Evolutionary conservation across 1,140 invertebrate species (phyloP), one percentile per base, ranked within the genome.

Genomic region (Spodoptera frugiperda): DNA sequence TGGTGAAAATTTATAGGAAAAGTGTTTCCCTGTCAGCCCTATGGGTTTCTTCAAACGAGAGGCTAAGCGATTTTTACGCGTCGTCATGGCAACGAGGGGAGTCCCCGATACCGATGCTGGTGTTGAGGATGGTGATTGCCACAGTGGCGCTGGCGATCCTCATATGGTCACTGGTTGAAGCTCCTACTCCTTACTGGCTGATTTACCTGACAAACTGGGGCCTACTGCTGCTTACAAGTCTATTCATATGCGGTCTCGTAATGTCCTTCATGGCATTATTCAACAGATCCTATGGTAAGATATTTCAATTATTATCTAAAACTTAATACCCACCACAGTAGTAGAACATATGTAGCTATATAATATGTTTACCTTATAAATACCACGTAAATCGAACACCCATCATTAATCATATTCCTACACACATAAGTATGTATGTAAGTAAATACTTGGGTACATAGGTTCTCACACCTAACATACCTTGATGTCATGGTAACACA

Each of bases 151-250:
- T 87, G 30, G 87, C 76, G 15, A 88, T 92, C 53, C 94, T 95
- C 71, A 93, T 95, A n/a, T 96, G 74, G 94, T 95, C 77, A 86
- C 92, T 87, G 44, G 88, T 84, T 78, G 9, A 77, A 78, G 73
- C 79, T 10, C 48, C 74, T 70, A 78, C 77, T 33, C 84, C 76
- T 17, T 95, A 95, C 78, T 97, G 96, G 96, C 89, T 95, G 4
- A 96, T 97, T 46, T 97, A 96, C 85, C 93, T 97, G n/a, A 97
- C 96, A 11, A 95, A 97, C 82, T 97, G 96, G 96, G 96, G 96
- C 11, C 90, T 96, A 21, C 76, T 94, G 0, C 77, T 95, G 0
- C 94, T 96, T 10, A 84, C 93, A 0, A 30, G 87, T 0, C 84
- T 87, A 82, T 84, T 82, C 10, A 65, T 91, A 5, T 87, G 84